phyloP scores from a whole-genome alignment of 2,797 vertebrate species.

The Nyctibius grandis region DNA sequence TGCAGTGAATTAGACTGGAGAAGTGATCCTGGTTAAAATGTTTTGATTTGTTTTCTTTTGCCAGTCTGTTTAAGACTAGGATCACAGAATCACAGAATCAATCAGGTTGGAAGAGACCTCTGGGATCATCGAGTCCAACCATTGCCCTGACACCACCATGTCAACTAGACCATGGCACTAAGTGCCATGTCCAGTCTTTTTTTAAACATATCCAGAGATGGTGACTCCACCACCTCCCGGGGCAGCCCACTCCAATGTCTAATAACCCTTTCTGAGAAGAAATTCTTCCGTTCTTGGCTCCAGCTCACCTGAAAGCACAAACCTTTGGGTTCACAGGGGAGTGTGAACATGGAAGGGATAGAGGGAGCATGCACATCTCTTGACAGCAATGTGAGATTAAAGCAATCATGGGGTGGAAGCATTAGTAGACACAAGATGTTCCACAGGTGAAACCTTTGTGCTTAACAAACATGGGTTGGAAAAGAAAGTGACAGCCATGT shows the following conservation, averaged over 20 bases:
- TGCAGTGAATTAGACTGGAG: neutral
- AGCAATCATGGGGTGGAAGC: neutral
- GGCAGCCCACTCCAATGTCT: too few species aligned
- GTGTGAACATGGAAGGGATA: neutral
- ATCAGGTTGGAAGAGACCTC: too few species aligned
- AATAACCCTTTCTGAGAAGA: too few species aligned
- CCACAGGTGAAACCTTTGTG: neutral
- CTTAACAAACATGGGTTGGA: neutral
- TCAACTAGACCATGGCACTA: too few species aligned
- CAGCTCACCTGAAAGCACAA: neutral
- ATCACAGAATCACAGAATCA: too few species aligned
- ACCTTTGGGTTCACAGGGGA: neutral
- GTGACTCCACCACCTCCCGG: too few species aligned
- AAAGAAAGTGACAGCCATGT: neutral
- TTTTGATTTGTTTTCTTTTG: neutral
- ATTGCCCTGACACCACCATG: too few species aligned
- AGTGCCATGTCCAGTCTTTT: too few species aligned
- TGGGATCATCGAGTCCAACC: too few species aligned
- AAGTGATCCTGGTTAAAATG: neutral
- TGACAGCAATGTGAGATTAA: neutral
- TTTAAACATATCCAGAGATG: too few species aligned
- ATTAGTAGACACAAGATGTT: neutral
- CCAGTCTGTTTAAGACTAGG: neutral
- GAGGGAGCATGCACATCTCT: neutral
- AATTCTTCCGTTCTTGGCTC: neutral